Conservation (phyloP, 2,113 vertebrate species). For the Ascaphus truei region DNA sequence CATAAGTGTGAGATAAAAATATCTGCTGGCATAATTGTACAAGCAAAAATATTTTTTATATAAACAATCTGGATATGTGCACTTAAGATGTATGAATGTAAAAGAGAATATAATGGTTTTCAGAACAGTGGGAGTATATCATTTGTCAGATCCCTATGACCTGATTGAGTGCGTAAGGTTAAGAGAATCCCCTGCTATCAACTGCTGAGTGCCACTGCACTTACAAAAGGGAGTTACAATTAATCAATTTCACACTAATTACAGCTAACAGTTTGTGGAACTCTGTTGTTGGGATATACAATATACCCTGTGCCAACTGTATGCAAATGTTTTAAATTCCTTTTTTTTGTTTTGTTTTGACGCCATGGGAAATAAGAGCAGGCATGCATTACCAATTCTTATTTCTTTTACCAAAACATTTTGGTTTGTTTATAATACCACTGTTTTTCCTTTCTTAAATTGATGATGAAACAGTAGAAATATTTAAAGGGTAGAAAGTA, state of each 20-base stretch:
- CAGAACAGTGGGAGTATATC: not conserved
- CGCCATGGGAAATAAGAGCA: not conserved
- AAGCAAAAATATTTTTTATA: too few relatives aligned
- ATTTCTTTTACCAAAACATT: not conserved
- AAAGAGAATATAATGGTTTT: not conserved
- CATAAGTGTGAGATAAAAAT: too few relatives aligned
- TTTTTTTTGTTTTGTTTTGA: not conserved
- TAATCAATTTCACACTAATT: constrained; percentile 38
- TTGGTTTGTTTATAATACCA: not conserved
- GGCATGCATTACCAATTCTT: constrained; percentile 3
- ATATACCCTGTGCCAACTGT: constrained; percentile 16
- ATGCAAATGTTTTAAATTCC: constrained; percentile 23
- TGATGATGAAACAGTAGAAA: too few relatives aligned
- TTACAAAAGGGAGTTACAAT: constrained; percentile 25
- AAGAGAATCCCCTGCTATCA: constrained; percentile 12
- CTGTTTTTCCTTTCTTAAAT: not conserved
- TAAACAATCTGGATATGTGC: too few relatives aligned
- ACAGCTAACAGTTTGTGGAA: not conserved
- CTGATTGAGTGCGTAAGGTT: constrained; percentile 22
- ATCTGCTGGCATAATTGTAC: too few relatives aligned
- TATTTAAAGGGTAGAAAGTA: too few relatives aligned
- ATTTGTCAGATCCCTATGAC: constrained; percentile 19
- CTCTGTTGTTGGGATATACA: constrained; percentile 9
- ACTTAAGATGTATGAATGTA: too few relatives aligned
- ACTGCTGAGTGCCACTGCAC: not conserved